These are phyloP conservation scores for Balearica regulorum DNA, from an alignment of 2,797 vertebrate species.

Conservation along the genomic window DNA sequence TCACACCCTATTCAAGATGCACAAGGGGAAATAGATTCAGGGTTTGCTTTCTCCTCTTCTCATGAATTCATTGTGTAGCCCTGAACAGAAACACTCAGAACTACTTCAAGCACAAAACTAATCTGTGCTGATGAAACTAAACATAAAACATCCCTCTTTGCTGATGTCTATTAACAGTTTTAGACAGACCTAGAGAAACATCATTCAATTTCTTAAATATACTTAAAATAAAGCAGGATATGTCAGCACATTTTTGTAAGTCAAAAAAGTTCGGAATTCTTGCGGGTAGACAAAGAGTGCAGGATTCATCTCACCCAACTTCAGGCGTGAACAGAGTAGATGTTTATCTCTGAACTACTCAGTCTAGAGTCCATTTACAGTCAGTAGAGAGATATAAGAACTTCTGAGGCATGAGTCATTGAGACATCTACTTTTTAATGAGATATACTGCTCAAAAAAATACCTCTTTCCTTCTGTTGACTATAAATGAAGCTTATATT, in stretches of 20 bases:
- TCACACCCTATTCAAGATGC: neutral
- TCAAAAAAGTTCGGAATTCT: neutral
- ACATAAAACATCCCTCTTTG: neutral
- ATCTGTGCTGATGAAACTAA: neutral
- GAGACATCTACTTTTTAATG: neutral
- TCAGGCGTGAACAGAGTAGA: neutral
- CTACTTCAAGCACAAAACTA: neutral
- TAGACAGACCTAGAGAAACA: neutral
- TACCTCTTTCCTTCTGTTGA: neutral
- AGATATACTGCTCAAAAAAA: neutral
- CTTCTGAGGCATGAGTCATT: neutral
- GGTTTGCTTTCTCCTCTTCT: conserved; percentile 7
- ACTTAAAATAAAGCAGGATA: neutral
- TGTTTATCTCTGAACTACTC: neutral
- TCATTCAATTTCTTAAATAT: conserved; percentile 6
- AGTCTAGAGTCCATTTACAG: neutral
- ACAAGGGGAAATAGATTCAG: neutral
- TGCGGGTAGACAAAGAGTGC: neutral
- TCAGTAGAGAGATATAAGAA: neutral
- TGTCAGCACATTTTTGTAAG: conserved; percentile 10
- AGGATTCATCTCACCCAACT: neutral
- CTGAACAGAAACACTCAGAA: neutral
- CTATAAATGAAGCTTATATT: neutral
- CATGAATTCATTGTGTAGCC: neutral
- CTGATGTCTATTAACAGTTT: neutral